phyloP scores from a whole-genome alignment of 1,140 invertebrate species.

The Aphis craccivora region DNA sequence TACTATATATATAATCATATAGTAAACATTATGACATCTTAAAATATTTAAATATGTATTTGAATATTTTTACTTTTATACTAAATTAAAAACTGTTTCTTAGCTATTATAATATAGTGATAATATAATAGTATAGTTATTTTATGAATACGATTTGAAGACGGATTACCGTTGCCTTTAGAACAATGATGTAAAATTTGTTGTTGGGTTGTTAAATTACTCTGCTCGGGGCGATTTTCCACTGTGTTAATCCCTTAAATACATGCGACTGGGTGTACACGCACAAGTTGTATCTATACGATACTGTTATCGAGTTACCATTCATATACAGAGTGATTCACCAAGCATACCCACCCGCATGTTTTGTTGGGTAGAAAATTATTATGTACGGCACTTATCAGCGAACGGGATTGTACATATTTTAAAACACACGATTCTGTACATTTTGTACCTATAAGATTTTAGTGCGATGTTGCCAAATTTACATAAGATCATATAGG shows the following conservation, averaged over 20 bases:
- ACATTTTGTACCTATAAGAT: no score
- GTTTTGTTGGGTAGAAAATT: neutral
- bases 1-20: no score
- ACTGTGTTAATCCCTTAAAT: neutral
- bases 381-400: no score
- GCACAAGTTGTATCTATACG: neutral
- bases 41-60: neutral
- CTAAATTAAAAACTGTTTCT: neutral
- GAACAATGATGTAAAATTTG: neutral
- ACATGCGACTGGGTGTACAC: neutral
- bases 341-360: accelerated
- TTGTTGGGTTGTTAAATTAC: neutral
- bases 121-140: neutral
- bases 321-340: neutral
- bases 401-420: no score
- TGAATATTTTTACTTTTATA: neutral
- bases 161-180: neutral
- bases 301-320: neutral
- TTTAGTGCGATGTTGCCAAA: no score
- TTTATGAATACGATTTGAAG: neutral
- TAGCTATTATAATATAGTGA: neutral
- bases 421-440: no score
- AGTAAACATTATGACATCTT: no score
- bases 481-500: no score
- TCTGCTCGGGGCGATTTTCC: neutral